Conservation (phyloP, 2,888 invertebrate species). For the Volucella inanis region DNA sequence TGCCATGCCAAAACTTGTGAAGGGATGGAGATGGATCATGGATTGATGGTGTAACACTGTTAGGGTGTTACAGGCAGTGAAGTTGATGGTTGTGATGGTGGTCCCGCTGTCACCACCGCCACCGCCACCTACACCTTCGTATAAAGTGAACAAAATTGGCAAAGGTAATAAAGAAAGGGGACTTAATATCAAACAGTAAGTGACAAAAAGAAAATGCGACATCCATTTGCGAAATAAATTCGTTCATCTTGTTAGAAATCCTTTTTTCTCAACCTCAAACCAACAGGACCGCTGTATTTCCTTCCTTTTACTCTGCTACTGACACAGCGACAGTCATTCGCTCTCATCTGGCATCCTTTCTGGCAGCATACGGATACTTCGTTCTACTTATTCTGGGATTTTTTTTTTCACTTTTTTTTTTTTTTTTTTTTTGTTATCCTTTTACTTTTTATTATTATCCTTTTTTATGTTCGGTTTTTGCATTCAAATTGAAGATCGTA, state of each 20-base stretch:
- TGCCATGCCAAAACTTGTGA: constrained; percentile 9
- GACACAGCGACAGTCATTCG: constrained; percentile 7
- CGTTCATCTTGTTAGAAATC: constrained; percentile 73
- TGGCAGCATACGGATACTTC: constrained; percentile 29
- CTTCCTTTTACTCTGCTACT: constrained; percentile 4
- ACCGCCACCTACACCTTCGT: too few relatives aligned
- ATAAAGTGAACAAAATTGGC: constrained; percentile 6
- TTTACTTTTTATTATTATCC: constrained; percentile 67
- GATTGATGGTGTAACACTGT: constrained; percentile 23
- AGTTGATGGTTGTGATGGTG: constrained; percentile 14
- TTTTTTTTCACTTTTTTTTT: constrained; percentile 18
- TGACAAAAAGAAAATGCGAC: constrained; percentile 74
- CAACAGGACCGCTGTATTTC: too few relatives aligned
- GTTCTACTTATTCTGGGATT: constrained; percentile 64
- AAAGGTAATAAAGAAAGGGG: constrained; percentile 65
- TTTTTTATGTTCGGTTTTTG: constrained; percentile 74
- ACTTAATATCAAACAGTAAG: constrained; percentile 73
- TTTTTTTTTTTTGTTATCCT: constrained; percentile 11
- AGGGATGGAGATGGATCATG: constrained; percentile 66
- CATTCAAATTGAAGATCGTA: constrained; percentile 74
- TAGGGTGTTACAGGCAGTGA: too few relatives aligned
- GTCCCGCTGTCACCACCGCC: background rate
- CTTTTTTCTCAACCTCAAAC: constrained; percentile 37
- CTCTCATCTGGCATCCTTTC: constrained; percentile 61
- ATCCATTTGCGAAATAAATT: constrained; percentile 73